Conservation (phyloP, 2,888 invertebrate species). For the Nomada fabriciana region DNA sequence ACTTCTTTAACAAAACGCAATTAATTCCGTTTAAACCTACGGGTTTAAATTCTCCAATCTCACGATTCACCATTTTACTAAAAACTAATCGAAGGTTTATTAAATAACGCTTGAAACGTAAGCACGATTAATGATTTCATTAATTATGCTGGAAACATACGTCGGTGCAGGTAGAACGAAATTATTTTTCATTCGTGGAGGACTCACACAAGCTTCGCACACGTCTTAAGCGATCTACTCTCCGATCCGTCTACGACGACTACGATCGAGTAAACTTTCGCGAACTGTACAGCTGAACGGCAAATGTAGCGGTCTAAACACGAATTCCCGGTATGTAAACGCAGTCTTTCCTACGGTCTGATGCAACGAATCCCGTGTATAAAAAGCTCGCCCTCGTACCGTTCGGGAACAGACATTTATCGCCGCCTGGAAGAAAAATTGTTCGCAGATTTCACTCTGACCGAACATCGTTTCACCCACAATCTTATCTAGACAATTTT, state of each 20-base stretch:
- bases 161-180: no score
- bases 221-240: constrained; percentile 1
- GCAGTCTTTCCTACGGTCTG: constrained; percentile 61
- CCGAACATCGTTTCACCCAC: background rate
- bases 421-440: constrained; percentile 1
- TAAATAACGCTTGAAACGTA: no score
- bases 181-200: no score
- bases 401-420: constrained; percentile 24
- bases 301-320: constrained; percentile 69
- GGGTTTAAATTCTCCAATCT: no score
- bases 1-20: no score
- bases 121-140: no score
- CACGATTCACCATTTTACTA: no score
- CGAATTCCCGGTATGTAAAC: constrained; percentile 66
- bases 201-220: no score
- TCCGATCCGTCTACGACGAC: constrained; percentile 43
- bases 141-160: no score
- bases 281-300: constrained; percentile 64
- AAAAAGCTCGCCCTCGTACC: constrained; percentile 34
- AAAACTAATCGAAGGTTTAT: no score
- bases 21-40: no score
- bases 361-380: constrained; percentile 50
- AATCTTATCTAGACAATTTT: background rate
- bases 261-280: constrained; percentile 57
- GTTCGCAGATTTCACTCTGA: constrained; percentile 3